Evolutionary conservation across 1,140 invertebrate genomes (phyloP).

Genomic region (Anoplolepis gracilipes): DNA sequence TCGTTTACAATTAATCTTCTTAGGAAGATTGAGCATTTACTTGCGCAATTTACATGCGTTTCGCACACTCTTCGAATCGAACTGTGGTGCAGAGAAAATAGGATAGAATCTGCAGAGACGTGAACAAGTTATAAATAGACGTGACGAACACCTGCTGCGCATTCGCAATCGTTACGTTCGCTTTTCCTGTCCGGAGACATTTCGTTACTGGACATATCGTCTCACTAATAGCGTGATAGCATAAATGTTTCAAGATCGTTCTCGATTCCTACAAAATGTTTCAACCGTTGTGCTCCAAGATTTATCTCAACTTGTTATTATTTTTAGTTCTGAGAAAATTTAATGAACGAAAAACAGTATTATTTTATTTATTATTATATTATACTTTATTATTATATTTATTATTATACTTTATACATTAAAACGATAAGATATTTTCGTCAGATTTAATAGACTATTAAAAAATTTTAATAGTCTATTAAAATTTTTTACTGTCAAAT

Average conservation of each 20-base stretch:
- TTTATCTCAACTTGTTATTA: background rate
- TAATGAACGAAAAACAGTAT: no score
- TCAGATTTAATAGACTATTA: no score
- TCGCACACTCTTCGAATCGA: conserved; percentile 67
- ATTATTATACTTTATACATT: no score
- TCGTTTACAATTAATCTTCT: background rate
- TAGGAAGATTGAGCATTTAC: background rate
- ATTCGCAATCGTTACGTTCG: conserved; percentile 77
- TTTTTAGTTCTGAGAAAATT: background rate
- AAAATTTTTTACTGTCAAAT: background rate
- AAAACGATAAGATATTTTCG: background rate
- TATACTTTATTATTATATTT: no score
- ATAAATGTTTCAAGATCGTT: background rate
- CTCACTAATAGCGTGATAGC: conserved; percentile 4
- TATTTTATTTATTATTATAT: no score
- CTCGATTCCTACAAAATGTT: background rate
- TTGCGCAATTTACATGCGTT: conserved; percentile 29
- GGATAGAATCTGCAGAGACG: conserved; percentile 79
- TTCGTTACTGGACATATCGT: background rate
- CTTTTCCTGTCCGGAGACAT: conserved; percentile 47
- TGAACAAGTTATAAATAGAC: conserved; percentile 84
- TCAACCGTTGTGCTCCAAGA: background rate
- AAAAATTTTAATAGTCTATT: background rate
- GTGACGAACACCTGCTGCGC: conserved; percentile 83
- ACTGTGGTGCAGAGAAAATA: conserved; percentile 71